phyloP scores from a whole-genome alignment of 2,888 invertebrate genomes.

The Pseudoips prasinana region DNA sequence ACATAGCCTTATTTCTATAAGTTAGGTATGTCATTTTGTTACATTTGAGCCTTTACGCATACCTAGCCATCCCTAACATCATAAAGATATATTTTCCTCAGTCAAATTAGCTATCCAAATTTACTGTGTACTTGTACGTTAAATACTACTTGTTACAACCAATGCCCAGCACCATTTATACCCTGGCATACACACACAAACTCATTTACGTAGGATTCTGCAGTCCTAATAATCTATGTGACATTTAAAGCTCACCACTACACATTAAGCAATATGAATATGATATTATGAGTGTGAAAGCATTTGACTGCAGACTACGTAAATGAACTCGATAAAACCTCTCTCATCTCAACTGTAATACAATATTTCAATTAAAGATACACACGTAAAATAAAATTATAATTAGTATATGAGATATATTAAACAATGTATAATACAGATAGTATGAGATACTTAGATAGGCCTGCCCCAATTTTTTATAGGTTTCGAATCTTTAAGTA shows the following conservation, averaged over 20 bases:
- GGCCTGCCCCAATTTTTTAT: too few species aligned
- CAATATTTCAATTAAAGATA: too few species aligned
- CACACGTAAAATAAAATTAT: too few species aligned
- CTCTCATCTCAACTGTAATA: too few species aligned
- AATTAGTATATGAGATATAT: too few species aligned
- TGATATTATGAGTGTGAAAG: conserved; percentile 15
- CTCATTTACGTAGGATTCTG: conserved; percentile 12
- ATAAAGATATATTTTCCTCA: conserved; percentile 25
- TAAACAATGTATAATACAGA: too few species aligned
- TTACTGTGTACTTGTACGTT: conserved; percentile 7
- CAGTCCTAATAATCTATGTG: conserved; percentile 8
- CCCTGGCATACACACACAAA: conserved; percentile 49
- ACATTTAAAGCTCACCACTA: conserved; percentile 25
- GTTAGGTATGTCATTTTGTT: conserved; percentile 22
- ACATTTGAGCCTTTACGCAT: conserved; percentile 25
- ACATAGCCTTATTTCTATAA: conserved; percentile 16
- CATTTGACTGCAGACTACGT: conserved; percentile 11
- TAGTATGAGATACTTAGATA: too few species aligned
- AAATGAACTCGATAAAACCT: conserved; percentile 17
- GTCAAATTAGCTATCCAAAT: conserved; percentile 21
- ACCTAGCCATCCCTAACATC: conserved; percentile 15
- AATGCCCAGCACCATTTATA: conserved; percentile 57
- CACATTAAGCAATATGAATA: conserved; percentile 7
- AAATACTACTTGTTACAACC: conserved; percentile 15
- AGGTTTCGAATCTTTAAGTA: too few species aligned